Conservation (phyloP, 1,140 invertebrate species). For the Pogonus chalceus region DNA sequence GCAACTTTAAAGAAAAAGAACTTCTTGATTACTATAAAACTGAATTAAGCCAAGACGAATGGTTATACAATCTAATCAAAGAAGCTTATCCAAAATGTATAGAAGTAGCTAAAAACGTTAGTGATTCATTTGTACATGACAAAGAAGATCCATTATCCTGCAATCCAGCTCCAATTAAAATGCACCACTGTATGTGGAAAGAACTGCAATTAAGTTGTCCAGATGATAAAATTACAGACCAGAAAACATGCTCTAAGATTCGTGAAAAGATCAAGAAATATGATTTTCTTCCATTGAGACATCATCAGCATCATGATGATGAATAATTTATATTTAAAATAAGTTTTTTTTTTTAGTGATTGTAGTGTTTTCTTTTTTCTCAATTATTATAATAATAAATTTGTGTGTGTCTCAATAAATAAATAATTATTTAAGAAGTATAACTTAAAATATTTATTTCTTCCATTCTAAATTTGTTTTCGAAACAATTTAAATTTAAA, state of each 20-base stretch:
- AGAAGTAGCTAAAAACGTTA: conserved; percentile 23
- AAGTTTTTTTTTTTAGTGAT: not conserved
- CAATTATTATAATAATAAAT: too few relatives aligned
- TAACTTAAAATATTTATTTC: too few relatives aligned
- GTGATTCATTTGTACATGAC: conserved; percentile 16
- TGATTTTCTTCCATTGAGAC: conserved; percentile 13
- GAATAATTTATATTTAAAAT: not conserved
- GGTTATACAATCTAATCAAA: conserved; percentile 26
- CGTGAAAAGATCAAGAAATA: conserved; percentile 29
- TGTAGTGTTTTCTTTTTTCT: too few relatives aligned
- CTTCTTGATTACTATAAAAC: conserved; percentile 23
- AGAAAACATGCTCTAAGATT: conserved; percentile 26
- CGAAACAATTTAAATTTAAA: too few relatives aligned
- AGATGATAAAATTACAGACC: conserved; percentile 30
- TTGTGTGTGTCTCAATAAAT: too few relatives aligned
- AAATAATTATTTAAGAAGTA: too few relatives aligned
- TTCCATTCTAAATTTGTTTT: too few relatives aligned
- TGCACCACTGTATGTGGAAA: conserved; percentile 32
- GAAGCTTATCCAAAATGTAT: conserved; percentile 28
- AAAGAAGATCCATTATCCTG: conserved; percentile 19
- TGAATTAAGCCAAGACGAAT: conserved; percentile 25
- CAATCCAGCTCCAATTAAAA: conserved; percentile 28
- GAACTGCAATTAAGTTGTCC: conserved; percentile 34
- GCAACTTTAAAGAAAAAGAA: conserved; percentile 24
- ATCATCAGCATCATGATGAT: not conserved